Evolutionary conservation across 2,888 invertebrate species (phyloP).

Genomic region (Phrixothrix hirtus): DNA sequence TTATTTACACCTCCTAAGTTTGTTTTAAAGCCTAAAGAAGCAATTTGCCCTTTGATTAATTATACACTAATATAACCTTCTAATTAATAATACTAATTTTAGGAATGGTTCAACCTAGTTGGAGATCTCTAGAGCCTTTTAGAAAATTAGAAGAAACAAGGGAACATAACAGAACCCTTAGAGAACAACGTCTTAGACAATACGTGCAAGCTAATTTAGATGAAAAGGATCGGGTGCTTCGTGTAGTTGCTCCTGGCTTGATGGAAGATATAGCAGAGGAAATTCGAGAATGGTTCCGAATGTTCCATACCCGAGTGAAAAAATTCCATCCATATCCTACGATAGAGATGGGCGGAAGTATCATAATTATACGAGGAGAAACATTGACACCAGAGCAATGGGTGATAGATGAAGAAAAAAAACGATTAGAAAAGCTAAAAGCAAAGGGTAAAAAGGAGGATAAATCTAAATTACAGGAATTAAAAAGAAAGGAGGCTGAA

Average conservation of each 20-base stretch:
- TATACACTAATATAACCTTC: constrained; percentile 1
- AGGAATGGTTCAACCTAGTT: constrained; percentile 63
- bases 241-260: constrained; percentile 61
- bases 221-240: constrained; percentile 59
- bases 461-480: constrained; percentile 41
- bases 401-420: constrained; percentile 51
- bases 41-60: no score
- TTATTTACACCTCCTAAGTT: no score
- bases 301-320: constrained; percentile 64
- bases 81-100: neutral
- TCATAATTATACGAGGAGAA: constrained; percentile 63
- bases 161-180: constrained; percentile 56
- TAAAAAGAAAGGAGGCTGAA: constrained; percentile 40
- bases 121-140: constrained; percentile 56
- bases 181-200: constrained; percentile 56
- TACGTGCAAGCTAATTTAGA: constrained; percentile 57
- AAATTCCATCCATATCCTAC: constrained; percentile 75
- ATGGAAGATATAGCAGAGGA: constrained; percentile 78
- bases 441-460: constrained; percentile 39
- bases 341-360: constrained; percentile 70
- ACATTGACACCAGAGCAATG: constrained; percentile 65
- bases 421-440: constrained; percentile 38
- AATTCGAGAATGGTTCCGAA: constrained; percentile 73
- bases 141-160: constrained; percentile 57
- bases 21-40: no score